phyloP scores from a whole-genome alignment of 2,113 vertebrate species.

The Pongo pygmaeus region DNA sequence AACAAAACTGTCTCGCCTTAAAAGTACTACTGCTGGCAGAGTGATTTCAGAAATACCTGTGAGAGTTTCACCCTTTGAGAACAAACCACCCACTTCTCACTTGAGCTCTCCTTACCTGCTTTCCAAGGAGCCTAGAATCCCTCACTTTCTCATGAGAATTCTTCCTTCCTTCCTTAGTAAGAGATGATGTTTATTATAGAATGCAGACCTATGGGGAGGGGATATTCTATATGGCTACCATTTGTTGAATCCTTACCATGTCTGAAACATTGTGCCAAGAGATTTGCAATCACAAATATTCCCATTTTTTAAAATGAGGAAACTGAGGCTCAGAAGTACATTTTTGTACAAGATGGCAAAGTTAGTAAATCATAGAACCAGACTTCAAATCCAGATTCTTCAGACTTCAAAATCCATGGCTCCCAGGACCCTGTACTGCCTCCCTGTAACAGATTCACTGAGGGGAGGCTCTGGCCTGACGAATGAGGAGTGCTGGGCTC shows the following conservation, averaged over 20 bases:
- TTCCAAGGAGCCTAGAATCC: not conserved
- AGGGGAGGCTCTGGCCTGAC: not conserved
- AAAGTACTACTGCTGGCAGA: not conserved
- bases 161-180: not conserved
- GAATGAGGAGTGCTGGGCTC: not conserved
- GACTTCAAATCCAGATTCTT: not conserved
- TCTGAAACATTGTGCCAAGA: not conserved
- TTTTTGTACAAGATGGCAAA: not conserved
- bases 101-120: not conserved
- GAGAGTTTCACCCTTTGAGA: not conserved
- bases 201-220: not conserved
- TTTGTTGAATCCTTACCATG: not conserved
- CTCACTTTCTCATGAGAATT: not conserved
- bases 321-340: not conserved
- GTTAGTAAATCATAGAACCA: not conserved
- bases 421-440: not conserved
- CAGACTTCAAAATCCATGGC: not conserved
- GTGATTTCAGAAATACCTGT: not conserved
- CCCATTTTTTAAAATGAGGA: not conserved
- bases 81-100: not conserved
- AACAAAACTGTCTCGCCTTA: not conserved
- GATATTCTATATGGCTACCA: not conserved
- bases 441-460: not conserved
- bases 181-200: not conserved
- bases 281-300: not conserved